Evolutionary conservation across 2,113 vertebrate genomes (phyloP), one percentile per base, ranked within the genome.

Genomic region (Urocitellus parryii): DNA sequence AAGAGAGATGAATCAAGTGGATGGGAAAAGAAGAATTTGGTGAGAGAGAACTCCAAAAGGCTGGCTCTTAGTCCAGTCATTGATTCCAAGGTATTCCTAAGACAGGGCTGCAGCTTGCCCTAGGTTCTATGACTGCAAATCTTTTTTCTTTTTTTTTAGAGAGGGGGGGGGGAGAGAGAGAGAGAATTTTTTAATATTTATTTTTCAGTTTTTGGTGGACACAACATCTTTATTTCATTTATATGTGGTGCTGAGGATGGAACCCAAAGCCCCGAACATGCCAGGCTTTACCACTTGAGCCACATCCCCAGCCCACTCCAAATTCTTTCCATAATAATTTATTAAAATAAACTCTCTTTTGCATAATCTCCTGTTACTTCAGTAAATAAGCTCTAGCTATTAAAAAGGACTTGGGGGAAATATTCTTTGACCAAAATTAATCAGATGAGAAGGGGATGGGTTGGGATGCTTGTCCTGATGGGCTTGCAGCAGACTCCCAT

Each of bases 341-440:
- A 84, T 48, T 48, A 84, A 67, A 84, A 67, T 84, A 84, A 84
- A 84, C 17, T 70, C 8, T 92, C 34, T 94, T 91, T 82, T 91
- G 37, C 13, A 16, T 78, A 67, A 90, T 20, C 16, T 63, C n/a
- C 61, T 79, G 45, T 51, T 67, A 51, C 39, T 73, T 63, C 7
- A 81, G 14, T 53, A 68, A 88, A 73, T 39, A 80, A 48, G 42
- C 20, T 6, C 18, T 72, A 51, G 42, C 32, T 70, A 27, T 39
- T 70, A 22, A 56, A 72, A 79, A 90, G 11, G 10, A 22, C 56
- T 86, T 67, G 1, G 22, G 5, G 45, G 80, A 96, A 84, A 45
- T 8, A 56, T 37, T 80, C 63, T 32, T 68, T 67, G 56, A 68
- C 25, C 39, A 72, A 65, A 84, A 20, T 27, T 3, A 1, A 56